phyloP scores from a whole-genome alignment of 2,113 vertebrate species.

The Mobula hypostoma region DNA sequence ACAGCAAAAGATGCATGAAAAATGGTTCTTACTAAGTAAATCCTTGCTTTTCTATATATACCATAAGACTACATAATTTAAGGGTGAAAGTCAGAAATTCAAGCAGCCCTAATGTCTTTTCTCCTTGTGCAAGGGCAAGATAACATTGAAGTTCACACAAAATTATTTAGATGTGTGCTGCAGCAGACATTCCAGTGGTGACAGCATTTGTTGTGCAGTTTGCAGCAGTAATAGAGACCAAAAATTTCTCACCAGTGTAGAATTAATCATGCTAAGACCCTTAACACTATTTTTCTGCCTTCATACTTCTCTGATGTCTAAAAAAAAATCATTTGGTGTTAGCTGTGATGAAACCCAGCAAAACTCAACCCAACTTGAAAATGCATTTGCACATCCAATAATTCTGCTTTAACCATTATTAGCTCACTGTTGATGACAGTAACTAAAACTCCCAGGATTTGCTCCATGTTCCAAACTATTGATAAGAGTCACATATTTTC shows the following conservation, averaged over 20 bases:
- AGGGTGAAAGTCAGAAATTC: background rate
- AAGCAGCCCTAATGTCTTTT: background rate
- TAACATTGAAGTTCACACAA: background rate
- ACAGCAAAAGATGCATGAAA: background rate
- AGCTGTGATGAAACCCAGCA: background rate
- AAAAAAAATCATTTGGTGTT: background rate
- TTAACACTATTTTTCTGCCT: background rate
- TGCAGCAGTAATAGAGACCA: background rate
- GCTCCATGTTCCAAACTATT: background rate
- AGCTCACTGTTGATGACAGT: background rate
- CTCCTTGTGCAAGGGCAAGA: background rate
- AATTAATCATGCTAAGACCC: background rate
- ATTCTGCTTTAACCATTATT: conserved; percentile 8
- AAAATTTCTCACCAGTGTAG: background rate
- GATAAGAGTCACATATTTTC: background rate
- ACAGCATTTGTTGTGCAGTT: background rate
- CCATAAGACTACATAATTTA: background rate
- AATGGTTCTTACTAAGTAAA: background rate
- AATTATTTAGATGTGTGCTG: background rate
- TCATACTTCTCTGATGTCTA: background rate
- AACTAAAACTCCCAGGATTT: conserved; percentile 25
- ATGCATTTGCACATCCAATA: background rate
- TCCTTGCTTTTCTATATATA: background rate
- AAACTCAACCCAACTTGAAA: background rate
- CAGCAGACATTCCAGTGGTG: background rate